Conservation (phyloP, 2,888 invertebrate species). For the Lycaena phlaeas region DNA sequence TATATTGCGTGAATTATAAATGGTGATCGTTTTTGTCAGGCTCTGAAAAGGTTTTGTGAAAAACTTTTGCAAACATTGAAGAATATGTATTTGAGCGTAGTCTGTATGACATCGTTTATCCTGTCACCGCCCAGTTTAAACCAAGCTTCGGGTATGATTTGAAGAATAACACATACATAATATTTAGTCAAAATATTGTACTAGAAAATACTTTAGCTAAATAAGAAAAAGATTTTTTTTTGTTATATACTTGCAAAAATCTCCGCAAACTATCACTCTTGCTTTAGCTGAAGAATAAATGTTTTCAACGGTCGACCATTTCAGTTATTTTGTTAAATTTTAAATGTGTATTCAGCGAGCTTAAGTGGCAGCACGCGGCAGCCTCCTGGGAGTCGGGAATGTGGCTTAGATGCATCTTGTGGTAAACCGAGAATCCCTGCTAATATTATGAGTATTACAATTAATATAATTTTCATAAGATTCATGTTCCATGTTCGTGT, state of each 20-base stretch:
- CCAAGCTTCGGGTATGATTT: too few species aligned
- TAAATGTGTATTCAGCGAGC: conserved; percentile 43
- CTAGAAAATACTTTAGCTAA: too few species aligned
- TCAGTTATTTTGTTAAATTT: conserved; percentile 27
- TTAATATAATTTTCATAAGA: conserved; percentile 46
- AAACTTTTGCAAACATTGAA: conserved; percentile 10
- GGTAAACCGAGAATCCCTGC: conserved; percentile 45
- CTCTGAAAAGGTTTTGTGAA: conserved; percentile 32
- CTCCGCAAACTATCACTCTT: neutral
- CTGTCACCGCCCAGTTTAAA: too few species aligned
- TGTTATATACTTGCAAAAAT: too few species aligned
- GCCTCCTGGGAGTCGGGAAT: conserved; percentile 46
- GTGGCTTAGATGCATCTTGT: conserved; percentile 61
- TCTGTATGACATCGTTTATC: neutral
- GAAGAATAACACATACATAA: too few species aligned
- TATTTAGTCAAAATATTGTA: too few species aligned
- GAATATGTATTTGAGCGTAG: neutral
- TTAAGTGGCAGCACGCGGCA: conserved; percentile 66
- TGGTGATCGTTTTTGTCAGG: conserved; percentile 50
- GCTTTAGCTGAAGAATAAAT: neutral
- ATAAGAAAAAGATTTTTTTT: too few species aligned
- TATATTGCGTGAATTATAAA: conserved; percentile 61
- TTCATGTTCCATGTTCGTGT: neutral
- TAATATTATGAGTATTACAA: conserved; percentile 56
- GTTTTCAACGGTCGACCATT: conserved; percentile 13